These are phyloP conservation scores for Sanderia malayensis DNA, from an alignment of 30 jellyfish, hydroid and myxozoan species.

Conservation along the genomic window DNA sequence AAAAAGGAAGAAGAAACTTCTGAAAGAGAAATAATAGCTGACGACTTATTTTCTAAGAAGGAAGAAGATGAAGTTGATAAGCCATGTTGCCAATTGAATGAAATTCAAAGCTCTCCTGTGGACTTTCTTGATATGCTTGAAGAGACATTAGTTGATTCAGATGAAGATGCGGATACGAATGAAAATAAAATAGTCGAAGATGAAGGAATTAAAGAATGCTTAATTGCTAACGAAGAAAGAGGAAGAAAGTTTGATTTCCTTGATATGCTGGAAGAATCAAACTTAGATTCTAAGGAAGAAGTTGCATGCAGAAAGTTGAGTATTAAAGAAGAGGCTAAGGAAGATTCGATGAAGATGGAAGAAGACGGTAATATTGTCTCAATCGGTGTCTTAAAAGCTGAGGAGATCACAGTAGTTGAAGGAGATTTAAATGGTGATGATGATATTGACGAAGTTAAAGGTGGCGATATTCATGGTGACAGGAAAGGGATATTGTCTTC, in stretches of 20 bases:
- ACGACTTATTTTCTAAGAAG: neutral
- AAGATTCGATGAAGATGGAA: neutral
- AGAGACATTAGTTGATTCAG: constrained; percentile 51
- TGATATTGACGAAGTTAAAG: neutral
- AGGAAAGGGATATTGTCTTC: too few relatives aligned
- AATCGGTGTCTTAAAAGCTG: neutral
- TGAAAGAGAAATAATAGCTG: neutral
- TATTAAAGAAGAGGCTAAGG: neutral
- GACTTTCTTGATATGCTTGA: constrained; percentile 50
- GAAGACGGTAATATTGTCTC: neutral
- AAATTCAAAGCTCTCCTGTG: neutral
- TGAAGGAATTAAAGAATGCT: neutral
- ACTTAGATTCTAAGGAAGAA: constrained; percentile 50
- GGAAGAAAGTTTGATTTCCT: constrained; percentile 10
- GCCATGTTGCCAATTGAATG: neutral
- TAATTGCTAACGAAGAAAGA: neutral
- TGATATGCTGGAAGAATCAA: constrained; percentile 55
- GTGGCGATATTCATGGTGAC: too few relatives aligned
- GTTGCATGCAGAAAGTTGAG: constrained; percentile 17
- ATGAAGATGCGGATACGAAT: constrained; percentile 28
- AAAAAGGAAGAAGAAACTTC: neutral
- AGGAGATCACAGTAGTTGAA: neutral
- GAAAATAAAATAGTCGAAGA: neutral
- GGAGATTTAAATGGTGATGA: neutral
- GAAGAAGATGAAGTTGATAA: neutral